A percentile compares a stretch with the other conserved stretches of the same genome.
phyloP scores from a whole-genome alignment of 2,888 invertebrate species.

The Eristalis arbustorum region DNA sequence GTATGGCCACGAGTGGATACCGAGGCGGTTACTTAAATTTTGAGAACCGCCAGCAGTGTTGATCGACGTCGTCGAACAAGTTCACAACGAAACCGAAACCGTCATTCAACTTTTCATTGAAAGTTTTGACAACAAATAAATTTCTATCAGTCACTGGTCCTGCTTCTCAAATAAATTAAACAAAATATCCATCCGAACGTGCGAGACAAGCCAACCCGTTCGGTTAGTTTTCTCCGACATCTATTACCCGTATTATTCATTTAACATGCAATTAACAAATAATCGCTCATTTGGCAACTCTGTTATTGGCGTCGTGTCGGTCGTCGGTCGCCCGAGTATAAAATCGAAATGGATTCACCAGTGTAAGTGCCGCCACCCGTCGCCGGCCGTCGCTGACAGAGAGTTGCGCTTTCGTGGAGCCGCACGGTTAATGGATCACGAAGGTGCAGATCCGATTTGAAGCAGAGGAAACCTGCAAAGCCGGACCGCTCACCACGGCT shows the following conservation, averaged over 20 bases:
- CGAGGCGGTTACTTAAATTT: not conserved
- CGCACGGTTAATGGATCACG: constrained; percentile 29
- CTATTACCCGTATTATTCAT: constrained; percentile 14
- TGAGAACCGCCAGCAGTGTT: not conserved
- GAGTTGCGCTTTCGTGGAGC: not conserved
- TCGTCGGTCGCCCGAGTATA: constrained; percentile 4
- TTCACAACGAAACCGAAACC: constrained; percentile 38
- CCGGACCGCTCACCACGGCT: not conserved
- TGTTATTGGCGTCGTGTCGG: constrained; percentile 19
- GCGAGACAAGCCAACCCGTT: constrained; percentile 24
- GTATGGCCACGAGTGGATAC: not conserved
- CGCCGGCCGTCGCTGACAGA: not conserved
- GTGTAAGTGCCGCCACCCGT: constrained; percentile 35
- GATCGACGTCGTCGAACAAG: not conserved
- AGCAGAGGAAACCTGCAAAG: not conserved
- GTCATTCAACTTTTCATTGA: constrained; percentile 36
- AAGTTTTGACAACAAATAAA: constrained; percentile 46
- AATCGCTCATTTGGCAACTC: constrained; percentile 52
- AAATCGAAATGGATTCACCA: constrained; percentile 64
- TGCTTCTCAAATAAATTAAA: constrained; percentile 1
- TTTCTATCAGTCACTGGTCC: constrained; percentile 37
- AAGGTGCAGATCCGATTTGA: not conserved
- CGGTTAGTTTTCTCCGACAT: constrained; percentile 36
- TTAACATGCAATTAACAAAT: constrained; percentile 28
- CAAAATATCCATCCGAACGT: not conserved